Evolutionary conservation across 2,797 vertebrate species (phyloP).

Genomic region (Spinus olivaceus): DNA sequence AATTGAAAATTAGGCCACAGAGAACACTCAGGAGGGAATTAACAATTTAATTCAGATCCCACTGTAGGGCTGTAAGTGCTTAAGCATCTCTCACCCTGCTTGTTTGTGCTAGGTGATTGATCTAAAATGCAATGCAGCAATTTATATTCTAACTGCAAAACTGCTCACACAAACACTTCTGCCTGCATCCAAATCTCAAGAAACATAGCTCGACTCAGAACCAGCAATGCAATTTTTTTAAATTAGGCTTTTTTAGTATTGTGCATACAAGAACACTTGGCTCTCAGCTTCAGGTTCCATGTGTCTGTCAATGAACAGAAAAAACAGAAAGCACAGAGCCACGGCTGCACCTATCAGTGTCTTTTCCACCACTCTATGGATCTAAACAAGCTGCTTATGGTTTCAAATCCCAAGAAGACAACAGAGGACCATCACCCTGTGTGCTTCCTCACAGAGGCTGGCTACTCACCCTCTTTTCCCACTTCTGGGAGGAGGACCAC

Average conservation of each 20-base stretch:
- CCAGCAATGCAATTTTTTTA: background rate
- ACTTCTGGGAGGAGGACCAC: slow-evolving; percentile 83
- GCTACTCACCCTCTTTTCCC: slow-evolving; percentile 91
- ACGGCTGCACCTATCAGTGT: rapidly evolving
- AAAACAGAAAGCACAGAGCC: background rate
- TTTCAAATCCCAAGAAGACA: background rate
- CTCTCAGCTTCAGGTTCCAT: background rate
- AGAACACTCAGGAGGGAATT: background rate
- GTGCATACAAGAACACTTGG: background rate
- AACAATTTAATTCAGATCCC: background rate
- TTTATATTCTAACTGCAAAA: background rate
- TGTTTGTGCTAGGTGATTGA: rapidly evolving
- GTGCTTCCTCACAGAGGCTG: background rate
- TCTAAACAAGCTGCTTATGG: background rate
- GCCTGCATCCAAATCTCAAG: background rate
- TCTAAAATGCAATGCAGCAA: background rate
- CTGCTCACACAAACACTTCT: background rate
- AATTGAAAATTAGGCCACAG: background rate
- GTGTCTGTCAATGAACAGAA: background rate
- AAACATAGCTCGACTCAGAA: background rate
- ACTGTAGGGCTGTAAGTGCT: background rate
- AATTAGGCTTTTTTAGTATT: background rate
- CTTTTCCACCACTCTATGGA: background rate
- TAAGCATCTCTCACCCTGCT: background rate
- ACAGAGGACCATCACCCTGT: background rate